Percentiles rank a stretch among this genome's conserved stretches.
These are phyloP conservation scores for Acronicta alni DNA, from an alignment of 2,888 invertebrate genomes.

Conservation along the genomic window DNA sequence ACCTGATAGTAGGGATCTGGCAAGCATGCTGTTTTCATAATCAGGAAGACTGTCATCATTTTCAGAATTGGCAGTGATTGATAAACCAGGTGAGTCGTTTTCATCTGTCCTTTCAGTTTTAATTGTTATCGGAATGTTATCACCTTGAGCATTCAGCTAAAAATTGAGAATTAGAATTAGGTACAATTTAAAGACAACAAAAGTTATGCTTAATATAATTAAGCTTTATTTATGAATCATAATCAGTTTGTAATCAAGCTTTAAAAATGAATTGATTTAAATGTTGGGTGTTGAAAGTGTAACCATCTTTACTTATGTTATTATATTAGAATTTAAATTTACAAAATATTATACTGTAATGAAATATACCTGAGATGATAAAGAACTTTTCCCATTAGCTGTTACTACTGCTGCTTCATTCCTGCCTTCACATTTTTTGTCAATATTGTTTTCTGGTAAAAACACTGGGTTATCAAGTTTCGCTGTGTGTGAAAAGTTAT, in stretches of 20 bases:
- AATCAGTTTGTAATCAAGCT: no score
- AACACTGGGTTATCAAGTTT: constrained; percentile 73
- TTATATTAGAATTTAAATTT: no score
- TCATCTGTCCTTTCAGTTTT: constrained; percentile 83
- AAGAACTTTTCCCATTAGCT: constrained; percentile 79
- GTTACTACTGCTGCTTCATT: constrained; percentile 68
- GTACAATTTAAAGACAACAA: not conserved
- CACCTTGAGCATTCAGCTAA: constrained; percentile 71
- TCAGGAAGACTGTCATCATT: constrained; percentile 85
- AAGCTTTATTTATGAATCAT: no score
- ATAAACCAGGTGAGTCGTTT: constrained; percentile 69
- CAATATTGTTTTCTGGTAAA: constrained; percentile 75
- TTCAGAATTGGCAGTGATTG: constrained; percentile 72
- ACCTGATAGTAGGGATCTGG: constrained; percentile 86
- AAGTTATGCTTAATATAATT: no score
- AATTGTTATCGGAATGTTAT: constrained; percentile 77
- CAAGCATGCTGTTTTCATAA: constrained; percentile 88
- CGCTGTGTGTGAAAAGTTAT: constrained; percentile 69
- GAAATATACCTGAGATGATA: constrained; percentile 68
- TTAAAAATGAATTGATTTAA: no score
- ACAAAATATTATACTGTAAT: no score
- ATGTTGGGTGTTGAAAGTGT: no score
- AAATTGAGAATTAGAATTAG: constrained; percentile 26
- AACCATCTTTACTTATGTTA: no score
- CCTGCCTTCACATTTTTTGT: constrained; percentile 78